Percentiles rank a stretch among this genome's conserved stretches.
Evolutionary conservation across 2,797 vertebrate genomes (phyloP).

Genomic region (Molossus molossus): DNA sequence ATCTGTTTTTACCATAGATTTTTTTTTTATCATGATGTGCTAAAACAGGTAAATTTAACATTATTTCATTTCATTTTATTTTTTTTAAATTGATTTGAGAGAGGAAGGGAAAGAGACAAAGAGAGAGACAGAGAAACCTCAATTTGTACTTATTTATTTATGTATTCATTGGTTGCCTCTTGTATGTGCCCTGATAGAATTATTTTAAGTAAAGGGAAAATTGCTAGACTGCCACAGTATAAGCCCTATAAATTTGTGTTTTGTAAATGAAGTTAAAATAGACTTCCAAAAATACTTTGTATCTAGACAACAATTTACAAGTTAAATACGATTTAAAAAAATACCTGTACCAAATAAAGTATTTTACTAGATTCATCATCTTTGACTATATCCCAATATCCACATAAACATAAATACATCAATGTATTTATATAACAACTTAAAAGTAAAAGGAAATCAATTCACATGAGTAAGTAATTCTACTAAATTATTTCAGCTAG

Average conservation of each 20-base stretch:
- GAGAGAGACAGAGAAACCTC: background rate
- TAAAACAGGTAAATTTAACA: constrained; percentile 27
- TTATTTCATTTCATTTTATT: background rate
- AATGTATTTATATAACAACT: constrained; percentile 13
- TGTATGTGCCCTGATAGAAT: background rate
- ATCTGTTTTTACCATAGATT: background rate
- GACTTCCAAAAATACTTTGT: background rate
- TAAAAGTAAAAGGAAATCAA: constrained; percentile 8
- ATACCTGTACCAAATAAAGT: background rate
- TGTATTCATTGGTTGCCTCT: background rate
- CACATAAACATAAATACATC: constrained; percentile 33
- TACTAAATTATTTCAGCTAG: background rate
- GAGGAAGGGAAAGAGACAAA: no score
- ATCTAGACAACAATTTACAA: constrained; percentile 48
- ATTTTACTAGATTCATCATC: constrained; percentile 51
- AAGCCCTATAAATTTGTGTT: background rate
- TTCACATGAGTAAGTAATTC: constrained; percentile 26
- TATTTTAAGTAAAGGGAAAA: constrained; percentile 41
- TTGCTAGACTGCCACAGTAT: background rate
- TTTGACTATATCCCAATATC: background rate
- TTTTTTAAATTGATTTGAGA: no score
- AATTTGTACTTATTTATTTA: background rate
- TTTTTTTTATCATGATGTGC: background rate
- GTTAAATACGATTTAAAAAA: constrained; percentile 64
- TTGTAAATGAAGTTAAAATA: constrained; percentile 50